Percentiles rank a stretch among this genome's conserved stretches.
phyloP scores from a whole-genome alignment of 2,888 invertebrate species.

The Antheraea assamensis region DNA sequence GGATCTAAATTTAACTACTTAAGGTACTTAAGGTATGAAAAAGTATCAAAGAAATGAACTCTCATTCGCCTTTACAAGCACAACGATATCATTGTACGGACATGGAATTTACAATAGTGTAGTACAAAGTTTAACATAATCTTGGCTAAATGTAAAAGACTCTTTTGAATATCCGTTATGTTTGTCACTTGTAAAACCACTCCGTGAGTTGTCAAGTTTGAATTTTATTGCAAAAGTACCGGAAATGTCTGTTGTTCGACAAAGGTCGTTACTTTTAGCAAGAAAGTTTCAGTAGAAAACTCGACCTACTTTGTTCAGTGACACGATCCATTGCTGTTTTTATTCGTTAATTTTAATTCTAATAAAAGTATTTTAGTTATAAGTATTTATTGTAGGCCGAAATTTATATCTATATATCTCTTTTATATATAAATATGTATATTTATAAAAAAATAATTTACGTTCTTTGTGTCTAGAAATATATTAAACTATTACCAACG shows the following conservation, averaged over 20 bases:
- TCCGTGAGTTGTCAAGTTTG: conserved; percentile 2
- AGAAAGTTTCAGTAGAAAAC: conserved; percentile 1
- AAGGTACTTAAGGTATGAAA: too few species aligned
- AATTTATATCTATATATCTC: too few species aligned
- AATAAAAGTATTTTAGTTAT: background rate
- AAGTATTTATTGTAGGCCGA: too few species aligned
- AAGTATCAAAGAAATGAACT: too few species aligned
- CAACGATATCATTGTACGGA: too few species aligned
- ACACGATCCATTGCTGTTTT: background rate
- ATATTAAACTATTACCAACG: background rate
- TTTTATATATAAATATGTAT: background rate
- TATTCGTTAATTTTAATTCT: background rate
- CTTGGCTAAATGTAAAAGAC: background rate
- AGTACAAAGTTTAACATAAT: background rate
- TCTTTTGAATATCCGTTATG: background rate
- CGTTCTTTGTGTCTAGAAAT: background rate
- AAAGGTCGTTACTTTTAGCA: conserved; percentile 3
- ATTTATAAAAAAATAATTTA: background rate
- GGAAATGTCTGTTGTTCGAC: conserved; percentile 1
- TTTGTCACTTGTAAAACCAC: conserved; percentile 1
- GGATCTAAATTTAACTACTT: too few species aligned
- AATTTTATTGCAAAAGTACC: background rate
- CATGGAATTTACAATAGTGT: too few species aligned
- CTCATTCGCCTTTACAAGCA: too few species aligned
- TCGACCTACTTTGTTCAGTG: background rate